These are phyloP conservation scores for Phlogophora meticulosa DNA, from an alignment of 2,888 invertebrate species.

Conservation along the genomic window DNA sequence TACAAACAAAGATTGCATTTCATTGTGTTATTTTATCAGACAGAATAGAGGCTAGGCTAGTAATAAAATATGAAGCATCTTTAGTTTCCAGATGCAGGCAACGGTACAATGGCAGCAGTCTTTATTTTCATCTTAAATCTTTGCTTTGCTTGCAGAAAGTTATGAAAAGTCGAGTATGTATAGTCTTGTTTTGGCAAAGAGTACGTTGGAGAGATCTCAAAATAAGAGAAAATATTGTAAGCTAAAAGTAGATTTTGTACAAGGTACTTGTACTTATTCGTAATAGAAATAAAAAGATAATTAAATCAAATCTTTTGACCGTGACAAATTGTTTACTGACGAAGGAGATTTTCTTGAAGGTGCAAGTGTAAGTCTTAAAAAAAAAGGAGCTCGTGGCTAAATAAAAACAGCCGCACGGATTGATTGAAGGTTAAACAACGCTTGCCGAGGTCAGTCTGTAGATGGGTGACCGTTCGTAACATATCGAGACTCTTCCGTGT, in stretches of 20 bases:
- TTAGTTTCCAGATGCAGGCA: conserved; percentile 13
- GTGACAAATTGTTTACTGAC: no score
- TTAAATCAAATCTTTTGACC: no score
- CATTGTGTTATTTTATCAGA: conserved; percentile 37
- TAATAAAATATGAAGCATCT: conserved; percentile 47
- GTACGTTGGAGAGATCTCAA: neutral
- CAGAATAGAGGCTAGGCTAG: neutral
- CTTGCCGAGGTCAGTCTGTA: no score
- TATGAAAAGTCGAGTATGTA: conserved; percentile 1
- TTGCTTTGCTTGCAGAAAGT: conserved; percentile 19
- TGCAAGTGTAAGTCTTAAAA: no score
- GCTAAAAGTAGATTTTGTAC: neutral
- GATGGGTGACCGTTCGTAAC: no score
- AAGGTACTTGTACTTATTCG: no score
- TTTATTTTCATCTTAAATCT: conserved; percentile 22
- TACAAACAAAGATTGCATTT: conserved; percentile 22
- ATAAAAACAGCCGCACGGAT: no score
- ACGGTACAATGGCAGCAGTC: conserved; percentile 13
- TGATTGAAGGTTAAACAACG: no score
- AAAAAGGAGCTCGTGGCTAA: no score
- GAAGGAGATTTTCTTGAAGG: no score
- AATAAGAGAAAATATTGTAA: neutral
- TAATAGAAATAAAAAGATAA: no score
- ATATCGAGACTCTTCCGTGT: no score
- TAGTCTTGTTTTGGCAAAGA: neutral